Conservation (phyloP, 1,140 invertebrate species). For the Plutomurus gul region DNA sequence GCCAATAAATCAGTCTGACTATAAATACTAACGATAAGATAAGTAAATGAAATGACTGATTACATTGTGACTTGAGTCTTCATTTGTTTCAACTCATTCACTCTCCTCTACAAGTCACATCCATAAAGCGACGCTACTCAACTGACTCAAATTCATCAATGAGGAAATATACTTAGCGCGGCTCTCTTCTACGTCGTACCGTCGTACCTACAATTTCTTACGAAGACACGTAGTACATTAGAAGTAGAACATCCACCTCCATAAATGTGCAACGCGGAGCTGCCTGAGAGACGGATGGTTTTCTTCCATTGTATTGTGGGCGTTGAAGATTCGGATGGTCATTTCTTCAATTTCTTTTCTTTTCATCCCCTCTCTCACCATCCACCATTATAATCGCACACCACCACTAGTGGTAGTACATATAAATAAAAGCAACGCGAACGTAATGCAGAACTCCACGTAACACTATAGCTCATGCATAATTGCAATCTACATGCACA, state of each 20-base stretch:
- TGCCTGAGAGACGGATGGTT: slow-evolving; percentile 8
- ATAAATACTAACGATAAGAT: neutral
- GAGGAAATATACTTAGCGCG: too few relatives aligned
- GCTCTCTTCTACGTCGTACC: too few relatives aligned
- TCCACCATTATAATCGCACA: neutral
- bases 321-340: slow-evolving; percentile 12
- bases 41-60: slow-evolving; percentile 11
- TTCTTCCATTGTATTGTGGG: slow-evolving; percentile 4
- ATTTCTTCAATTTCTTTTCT: neutral
- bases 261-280: neutral
- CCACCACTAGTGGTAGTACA: neutral
- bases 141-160: slow-evolving; percentile 3
- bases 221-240: too few relatives aligned
- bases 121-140: neutral
- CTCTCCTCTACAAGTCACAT: neutral
- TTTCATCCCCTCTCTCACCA: slow-evolving; percentile 9
- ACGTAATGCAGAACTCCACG: too few relatives aligned
- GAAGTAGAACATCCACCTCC: slow-evolving; percentile 17
- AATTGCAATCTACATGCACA: neutral
- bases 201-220: too few relatives aligned
- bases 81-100: neutral
- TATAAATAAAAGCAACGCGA: neutral
- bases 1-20: neutral
- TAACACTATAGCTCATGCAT: neutral
- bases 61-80: neutral